Conservation (phyloP, 2,113 vertebrate species). For the Saiga tatarica region DNA sequence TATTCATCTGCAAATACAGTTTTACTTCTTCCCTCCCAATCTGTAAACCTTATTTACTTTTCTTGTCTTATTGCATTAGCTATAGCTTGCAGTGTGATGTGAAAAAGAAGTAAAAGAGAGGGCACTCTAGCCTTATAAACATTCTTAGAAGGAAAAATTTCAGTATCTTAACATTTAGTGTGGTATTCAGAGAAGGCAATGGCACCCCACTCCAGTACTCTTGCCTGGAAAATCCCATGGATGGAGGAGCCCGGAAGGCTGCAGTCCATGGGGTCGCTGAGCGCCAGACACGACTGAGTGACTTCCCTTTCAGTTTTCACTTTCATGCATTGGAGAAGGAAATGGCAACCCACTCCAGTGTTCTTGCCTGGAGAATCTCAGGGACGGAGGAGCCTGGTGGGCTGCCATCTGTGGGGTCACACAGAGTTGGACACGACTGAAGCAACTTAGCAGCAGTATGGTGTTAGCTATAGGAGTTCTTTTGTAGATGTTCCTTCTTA, state of each 20-base stretch:
- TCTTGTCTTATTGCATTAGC: neutral
- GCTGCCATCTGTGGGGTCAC: fast-evolving
- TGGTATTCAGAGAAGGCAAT: neutral
- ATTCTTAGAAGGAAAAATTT: neutral
- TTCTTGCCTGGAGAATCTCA: too few relatives aligned
- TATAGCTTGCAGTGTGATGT: neutral
- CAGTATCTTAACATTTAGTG: neutral
- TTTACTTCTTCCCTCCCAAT: neutral
- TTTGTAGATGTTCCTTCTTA: neutral
- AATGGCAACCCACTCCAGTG: too few relatives aligned
- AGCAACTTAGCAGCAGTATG: neutral
- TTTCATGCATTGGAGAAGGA: too few relatives aligned
- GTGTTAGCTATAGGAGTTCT: neutral
- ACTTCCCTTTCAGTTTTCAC: too few relatives aligned
- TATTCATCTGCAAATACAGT: neutral
- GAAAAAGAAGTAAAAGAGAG: neutral
- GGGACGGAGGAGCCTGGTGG: too few relatives aligned
- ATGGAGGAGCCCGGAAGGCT: too few relatives aligned
- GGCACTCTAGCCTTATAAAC: neutral
- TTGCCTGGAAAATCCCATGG: too few relatives aligned
- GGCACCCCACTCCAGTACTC: too few relatives aligned
- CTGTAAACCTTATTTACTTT: neutral
- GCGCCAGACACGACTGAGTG: fast-evolving
- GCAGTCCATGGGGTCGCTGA: too few relatives aligned
- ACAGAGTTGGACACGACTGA: fast-evolving